Conservation (phyloP, 1,140 invertebrate genomes). For the Drosophila murphyi region DNA sequence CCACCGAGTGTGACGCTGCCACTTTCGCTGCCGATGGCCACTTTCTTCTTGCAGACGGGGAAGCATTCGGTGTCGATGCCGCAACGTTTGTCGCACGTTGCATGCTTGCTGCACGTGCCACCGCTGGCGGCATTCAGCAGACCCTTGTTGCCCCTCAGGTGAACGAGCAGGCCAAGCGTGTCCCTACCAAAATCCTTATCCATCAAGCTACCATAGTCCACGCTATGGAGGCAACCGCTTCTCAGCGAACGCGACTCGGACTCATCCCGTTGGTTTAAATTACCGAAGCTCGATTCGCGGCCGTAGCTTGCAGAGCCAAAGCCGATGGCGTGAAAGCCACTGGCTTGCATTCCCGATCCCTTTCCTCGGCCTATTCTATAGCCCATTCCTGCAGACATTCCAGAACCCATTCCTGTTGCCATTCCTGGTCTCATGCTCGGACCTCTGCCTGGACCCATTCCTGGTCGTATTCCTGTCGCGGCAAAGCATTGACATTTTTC, state of each 20-base stretch:
- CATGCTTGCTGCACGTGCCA: neutral
- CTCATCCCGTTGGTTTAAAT: too few species aligned
- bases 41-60: neutral
- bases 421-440: neutral
- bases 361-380: neutral
- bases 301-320: neutral
- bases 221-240: neutral
- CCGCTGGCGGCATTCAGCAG: neutral
- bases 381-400: neutral
- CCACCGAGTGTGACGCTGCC: neutral
- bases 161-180: slow-evolving; percentile 17
- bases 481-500: neutral
- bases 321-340: too few species aligned
- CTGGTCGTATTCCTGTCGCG: neutral
- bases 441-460: neutral
- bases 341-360: neutral
- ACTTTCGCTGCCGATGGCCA: neutral
- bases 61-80: slow-evolving; percentile 14
- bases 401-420: neutral
- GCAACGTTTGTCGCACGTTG: neutral
- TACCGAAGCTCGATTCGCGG: neutral
- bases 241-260: neutral
- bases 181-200: slow-evolving; percentile 8
- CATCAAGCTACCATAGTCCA: neutral
- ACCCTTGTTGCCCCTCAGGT: slow-evolving; percentile 8